These are phyloP conservation scores for Nothura maculosa DNA, from an alignment of 2,797 vertebrate species.

Conservation along the genomic window DNA sequence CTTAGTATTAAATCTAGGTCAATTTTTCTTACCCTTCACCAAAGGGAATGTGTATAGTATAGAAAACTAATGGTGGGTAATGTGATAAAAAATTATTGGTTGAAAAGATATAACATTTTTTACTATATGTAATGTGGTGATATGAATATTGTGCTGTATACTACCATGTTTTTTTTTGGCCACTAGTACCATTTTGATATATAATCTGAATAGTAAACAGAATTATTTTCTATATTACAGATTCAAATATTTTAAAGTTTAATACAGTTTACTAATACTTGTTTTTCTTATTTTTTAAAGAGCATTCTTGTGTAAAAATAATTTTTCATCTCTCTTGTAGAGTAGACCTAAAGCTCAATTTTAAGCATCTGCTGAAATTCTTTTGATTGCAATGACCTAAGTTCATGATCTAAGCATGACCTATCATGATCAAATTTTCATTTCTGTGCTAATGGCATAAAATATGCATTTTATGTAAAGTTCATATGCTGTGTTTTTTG, in stretches of 20 bases:
- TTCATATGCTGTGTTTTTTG: neutral
- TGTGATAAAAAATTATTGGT: neutral
- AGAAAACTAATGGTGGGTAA: neutral
- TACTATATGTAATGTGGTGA: neutral
- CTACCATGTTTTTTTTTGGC: neutral
- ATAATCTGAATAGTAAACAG: neutral
- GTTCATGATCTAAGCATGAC: too few species aligned
- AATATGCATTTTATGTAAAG: neutral
- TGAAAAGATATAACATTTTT: neutral
- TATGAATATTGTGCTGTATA: fast-evolving
- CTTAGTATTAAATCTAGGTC: neutral
- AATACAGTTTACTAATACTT: neutral
- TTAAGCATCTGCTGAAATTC: neutral
- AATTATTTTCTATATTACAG: neutral
- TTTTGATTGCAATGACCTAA: neutral
- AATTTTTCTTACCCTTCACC: neutral
- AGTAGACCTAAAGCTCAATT: neutral
- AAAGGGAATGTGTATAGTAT: neutral
- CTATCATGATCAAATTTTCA: neutral
- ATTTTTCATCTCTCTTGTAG: neutral
- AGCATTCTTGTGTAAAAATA: neutral
- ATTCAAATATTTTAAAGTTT: neutral
- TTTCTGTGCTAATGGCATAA: neutral
- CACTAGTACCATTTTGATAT: fast-evolving
- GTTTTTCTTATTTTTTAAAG: neutral